phyloP scores from a whole-genome alignment of 2,113 vertebrate genomes.

The Silurus glanis region DNA sequence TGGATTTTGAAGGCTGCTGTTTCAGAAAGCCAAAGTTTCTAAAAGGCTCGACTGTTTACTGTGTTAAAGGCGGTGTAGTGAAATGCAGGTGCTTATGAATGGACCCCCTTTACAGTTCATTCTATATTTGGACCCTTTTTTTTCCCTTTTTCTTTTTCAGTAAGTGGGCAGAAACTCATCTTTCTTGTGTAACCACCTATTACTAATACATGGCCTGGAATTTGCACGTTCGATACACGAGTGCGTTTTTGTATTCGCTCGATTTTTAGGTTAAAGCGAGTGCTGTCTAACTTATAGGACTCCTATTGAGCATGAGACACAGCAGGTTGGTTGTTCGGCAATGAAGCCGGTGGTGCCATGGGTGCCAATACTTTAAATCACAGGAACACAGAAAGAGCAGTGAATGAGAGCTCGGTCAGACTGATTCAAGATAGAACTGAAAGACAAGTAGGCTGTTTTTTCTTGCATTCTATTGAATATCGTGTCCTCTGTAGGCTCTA shows the following conservation, averaged over 20 bases:
- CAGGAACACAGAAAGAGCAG: neutral
- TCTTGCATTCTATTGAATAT: neutral
- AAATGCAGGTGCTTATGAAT: constrained; percentile 70
- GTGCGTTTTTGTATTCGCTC: neutral
- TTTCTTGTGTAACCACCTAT: constrained; percentile 2
- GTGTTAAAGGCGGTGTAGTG: constrained; percentile 54
- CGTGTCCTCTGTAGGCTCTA: neutral
- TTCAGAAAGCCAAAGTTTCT: constrained; percentile 65
- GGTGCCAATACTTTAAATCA: constrained; percentile 8
- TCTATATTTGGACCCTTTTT: constrained; percentile 58
- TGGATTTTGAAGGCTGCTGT: constrained; percentile 62
- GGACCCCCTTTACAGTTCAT: constrained; percentile 62
- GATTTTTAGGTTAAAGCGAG: neutral
- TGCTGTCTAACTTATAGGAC: neutral
- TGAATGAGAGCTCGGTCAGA: neutral
- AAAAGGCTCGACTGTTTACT: constrained; percentile 69
- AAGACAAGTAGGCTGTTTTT: neutral
- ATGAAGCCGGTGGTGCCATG: neutral
- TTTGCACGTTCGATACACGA: neutral
- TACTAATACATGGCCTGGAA: neutral
- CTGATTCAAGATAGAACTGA: neutral
- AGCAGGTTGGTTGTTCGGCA: neutral
- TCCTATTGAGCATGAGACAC: neutral
- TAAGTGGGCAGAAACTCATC: constrained; percentile 19
- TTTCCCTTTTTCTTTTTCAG: neutral